phyloP scores from a whole-genome alignment of 2,113 vertebrate genomes.

The Scophthalmus maximus region DNA sequence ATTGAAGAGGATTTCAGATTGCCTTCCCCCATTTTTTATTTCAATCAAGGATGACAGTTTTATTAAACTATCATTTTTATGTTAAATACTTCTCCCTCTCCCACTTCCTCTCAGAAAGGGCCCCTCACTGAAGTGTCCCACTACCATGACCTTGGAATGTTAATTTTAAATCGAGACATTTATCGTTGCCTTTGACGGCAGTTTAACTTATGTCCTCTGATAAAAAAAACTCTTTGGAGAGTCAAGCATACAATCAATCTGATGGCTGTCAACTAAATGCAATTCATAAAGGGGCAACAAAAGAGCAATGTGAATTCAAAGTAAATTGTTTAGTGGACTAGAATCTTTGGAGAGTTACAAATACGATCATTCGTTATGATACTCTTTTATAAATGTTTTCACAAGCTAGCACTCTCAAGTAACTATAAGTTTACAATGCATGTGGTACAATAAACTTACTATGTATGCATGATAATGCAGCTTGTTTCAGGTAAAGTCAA shows the following conservation, averaged over 20 bases:
- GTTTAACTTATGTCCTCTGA: constrained; percentile 79
- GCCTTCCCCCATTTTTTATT: constrained; percentile 56
- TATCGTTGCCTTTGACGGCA: constrained; percentile 80
- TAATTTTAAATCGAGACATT: constrained; percentile 83
- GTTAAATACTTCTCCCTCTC: constrained; percentile 58
- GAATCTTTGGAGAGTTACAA: background rate
- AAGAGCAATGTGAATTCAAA: constrained; percentile 76
- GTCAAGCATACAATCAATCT: constrained; percentile 79
- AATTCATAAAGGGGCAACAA: constrained; percentile 75
- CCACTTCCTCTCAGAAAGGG: constrained; percentile 61
- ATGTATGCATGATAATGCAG: background rate
- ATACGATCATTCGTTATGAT: background rate
- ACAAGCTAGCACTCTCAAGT: background rate
- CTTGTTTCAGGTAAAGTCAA: background rate
- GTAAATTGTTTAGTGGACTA: constrained; percentile 3
- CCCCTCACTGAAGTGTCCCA: constrained; percentile 83
- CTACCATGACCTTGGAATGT: constrained; percentile 83
- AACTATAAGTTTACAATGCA: background rate
- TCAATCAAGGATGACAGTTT: constrained; percentile 79
- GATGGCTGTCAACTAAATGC: constrained; percentile 66
- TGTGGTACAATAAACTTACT: background rate
- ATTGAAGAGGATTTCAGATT: constrained; percentile 53
- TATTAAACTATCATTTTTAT: constrained; percentile 72
- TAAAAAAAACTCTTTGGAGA: constrained; percentile 60
- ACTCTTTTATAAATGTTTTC: background rate